Percentiles rank a stretch among this genome's conserved stretches.
Evolutionary conservation across 2,888 invertebrate genomes (phyloP).

Genomic region (Gibbula magus): DNA sequence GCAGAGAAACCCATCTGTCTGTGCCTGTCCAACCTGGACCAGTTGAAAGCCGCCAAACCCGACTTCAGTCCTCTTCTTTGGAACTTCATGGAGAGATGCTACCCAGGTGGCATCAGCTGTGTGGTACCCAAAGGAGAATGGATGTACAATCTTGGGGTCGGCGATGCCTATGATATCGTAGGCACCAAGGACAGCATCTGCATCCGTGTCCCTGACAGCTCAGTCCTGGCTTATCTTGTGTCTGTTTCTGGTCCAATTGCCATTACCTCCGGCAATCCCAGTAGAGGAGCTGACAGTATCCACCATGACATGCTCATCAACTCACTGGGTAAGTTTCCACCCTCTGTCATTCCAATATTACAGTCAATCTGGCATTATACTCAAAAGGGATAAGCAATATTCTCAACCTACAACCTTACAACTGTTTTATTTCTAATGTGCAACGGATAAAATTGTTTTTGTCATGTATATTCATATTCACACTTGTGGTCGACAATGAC

Average conservation of each 20-base stretch:
- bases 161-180: slow-evolving; percentile 43
- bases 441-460: no score
- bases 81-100: slow-evolving; percentile 56
- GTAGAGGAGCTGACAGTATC: slow-evolving; percentile 57
- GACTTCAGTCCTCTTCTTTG: slow-evolving; percentile 54
- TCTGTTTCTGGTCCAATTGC: slow-evolving; percentile 55
- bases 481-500: no score
- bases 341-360: no score
- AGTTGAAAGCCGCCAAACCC: slow-evolving; percentile 49
- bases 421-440: no score
- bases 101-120: slow-evolving; percentile 59
- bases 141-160: slow-evolving; percentile 48
- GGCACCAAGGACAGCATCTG: slow-evolving; percentile 56
- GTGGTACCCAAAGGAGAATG: slow-evolving; percentile 58
- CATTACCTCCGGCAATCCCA: slow-evolving; percentile 58
- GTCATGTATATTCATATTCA: no score
- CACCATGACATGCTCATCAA: slow-evolving; percentile 58
- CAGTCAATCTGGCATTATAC: no score
- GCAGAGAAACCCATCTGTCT: slow-evolving; percentile 63
- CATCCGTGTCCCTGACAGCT: slow-evolving; percentile 56
- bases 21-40: slow-evolving; percentile 57
- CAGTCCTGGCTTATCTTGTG: slow-evolving; percentile 54
- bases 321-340: slow-evolving; percentile 43
- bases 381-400: no score
- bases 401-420: no score